phyloP scores from a whole-genome alignment of 2,113 vertebrate genomes.

The Gymnobelideus leadbeateri region DNA sequence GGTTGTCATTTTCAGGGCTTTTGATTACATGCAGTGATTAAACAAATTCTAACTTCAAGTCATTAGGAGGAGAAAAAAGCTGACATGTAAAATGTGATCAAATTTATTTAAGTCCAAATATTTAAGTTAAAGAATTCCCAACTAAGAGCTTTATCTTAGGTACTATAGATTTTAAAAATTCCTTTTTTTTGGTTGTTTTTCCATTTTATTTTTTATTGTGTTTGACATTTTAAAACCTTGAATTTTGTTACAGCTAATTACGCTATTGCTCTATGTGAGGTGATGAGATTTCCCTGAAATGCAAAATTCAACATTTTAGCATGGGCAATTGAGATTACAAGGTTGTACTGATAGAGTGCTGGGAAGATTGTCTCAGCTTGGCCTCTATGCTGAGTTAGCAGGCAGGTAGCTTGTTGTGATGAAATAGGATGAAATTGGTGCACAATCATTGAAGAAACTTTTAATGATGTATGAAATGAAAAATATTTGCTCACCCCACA shows the following conservation, averaged over 20 bases:
- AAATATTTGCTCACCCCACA: constrained; percentile 15
- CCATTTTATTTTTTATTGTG: constrained; percentile 38
- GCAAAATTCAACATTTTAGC: constrained; percentile 41
- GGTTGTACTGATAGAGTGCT: constrained; percentile 33
- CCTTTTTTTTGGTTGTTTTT: neutral
- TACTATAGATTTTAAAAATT: constrained; percentile 1
- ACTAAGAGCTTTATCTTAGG: neutral
- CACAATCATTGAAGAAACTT: constrained; percentile 58
- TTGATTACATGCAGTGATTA: neutral
- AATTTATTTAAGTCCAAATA: neutral
- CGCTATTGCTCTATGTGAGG: neutral
- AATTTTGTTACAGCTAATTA: constrained; percentile 63
- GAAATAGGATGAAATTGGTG: constrained; percentile 48
- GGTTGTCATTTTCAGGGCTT: neutral
- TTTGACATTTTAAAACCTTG: constrained; percentile 58
- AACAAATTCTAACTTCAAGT: neutral
- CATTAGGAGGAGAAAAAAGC: neutral
- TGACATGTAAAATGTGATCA: constrained; percentile 41
- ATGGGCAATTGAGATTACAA: constrained; percentile 63
- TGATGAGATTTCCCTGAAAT: constrained; percentile 55
- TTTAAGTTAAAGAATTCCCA: neutral
- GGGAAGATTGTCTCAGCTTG: constrained; percentile 28
- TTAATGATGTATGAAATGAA: constrained; percentile 74
- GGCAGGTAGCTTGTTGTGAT: constrained; percentile 58
- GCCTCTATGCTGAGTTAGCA: constrained; percentile 38